A percentile compares a stretch with the other conserved stretches of the same genome.
Conservation (phyloP, 2,888 invertebrate species). For the Horisme vitalbata region DNA sequence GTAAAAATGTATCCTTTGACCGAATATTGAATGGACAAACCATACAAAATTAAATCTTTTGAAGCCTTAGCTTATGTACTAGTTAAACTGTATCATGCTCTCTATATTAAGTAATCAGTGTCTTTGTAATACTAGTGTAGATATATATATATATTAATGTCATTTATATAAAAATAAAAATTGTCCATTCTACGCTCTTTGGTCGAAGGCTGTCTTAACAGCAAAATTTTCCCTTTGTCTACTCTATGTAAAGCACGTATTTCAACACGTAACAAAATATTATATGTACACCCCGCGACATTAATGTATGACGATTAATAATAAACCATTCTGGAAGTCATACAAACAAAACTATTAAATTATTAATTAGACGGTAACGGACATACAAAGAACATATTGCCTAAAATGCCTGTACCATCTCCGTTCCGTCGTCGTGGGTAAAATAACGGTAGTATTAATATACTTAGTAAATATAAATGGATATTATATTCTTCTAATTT, state of each 20-base stretch:
- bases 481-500: slow-evolving; percentile 83
- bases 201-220: slow-evolving; percentile 25
- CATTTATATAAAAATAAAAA: not conserved
- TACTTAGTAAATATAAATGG: slow-evolving; percentile 79
- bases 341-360: no score
- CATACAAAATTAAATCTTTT: slow-evolving; percentile 3
- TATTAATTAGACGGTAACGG: no score
- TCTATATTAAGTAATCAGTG: slow-evolving; percentile 9
- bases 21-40: slow-evolving; percentile 21
- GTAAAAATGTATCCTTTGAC: slow-evolving; percentile 21
- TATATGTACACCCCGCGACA: slow-evolving; percentile 27
- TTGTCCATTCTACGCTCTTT: slow-evolving; percentile 32
- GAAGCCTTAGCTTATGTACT: not conserved
- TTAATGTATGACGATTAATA: no score
- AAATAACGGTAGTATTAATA: slow-evolving; percentile 62
- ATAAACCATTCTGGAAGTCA: no score
- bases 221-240: slow-evolving; percentile 57
- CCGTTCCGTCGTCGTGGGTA: slow-evolving; percentile 1
- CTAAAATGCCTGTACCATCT: slow-evolving; percentile 9
- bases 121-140: slow-evolving; percentile 1
- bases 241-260: slow-evolving; percentile 63
- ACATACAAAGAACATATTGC: not conserved
- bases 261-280: slow-evolving; percentile 68
- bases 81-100: not conserved
- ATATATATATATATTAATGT: no score